Evolutionary conservation across 2,797 vertebrate genomes (phyloP).

Genomic region (Eulemur albifrons): DNA sequence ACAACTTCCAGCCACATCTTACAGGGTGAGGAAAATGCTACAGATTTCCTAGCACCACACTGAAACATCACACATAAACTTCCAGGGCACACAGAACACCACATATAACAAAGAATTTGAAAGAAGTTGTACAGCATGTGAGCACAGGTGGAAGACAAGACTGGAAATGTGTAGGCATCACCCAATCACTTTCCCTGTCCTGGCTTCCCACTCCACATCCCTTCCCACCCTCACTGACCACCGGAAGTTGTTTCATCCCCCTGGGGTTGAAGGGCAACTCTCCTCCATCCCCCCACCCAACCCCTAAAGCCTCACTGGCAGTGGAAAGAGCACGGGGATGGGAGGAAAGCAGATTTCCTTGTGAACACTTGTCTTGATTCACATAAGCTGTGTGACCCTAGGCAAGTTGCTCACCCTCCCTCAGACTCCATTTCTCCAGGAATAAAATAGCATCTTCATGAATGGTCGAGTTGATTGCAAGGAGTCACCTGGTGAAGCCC

Average conservation of each 20-base stretch:
- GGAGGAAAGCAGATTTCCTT: background rate
- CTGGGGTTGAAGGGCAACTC: background rate
- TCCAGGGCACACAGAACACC: background rate
- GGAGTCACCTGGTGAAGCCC: background rate
- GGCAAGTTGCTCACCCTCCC: background rate
- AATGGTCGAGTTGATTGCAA: background rate
- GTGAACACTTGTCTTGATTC: background rate
- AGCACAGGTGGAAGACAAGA: background rate
- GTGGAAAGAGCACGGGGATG: background rate
- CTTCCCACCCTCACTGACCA: background rate
- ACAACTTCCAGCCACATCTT: background rate
- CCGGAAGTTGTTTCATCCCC: background rate
- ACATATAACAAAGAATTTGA: background rate
- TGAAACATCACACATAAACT: background rate
- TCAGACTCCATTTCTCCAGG: background rate
- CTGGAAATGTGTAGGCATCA: accelerated
- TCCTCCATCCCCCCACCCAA: background rate
- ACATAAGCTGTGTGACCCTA: background rate
- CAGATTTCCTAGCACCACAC: background rate
- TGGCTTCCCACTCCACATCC: background rate
- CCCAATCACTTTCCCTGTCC: too few relatives aligned
- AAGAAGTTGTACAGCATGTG: background rate
- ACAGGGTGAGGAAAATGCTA: background rate
- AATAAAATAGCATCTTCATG: background rate
- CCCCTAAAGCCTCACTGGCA: background rate